Base-by-base conservation (phyloP, 2,797 vertebrate species). In the Erpetoichthys calabaricus region DNA sequence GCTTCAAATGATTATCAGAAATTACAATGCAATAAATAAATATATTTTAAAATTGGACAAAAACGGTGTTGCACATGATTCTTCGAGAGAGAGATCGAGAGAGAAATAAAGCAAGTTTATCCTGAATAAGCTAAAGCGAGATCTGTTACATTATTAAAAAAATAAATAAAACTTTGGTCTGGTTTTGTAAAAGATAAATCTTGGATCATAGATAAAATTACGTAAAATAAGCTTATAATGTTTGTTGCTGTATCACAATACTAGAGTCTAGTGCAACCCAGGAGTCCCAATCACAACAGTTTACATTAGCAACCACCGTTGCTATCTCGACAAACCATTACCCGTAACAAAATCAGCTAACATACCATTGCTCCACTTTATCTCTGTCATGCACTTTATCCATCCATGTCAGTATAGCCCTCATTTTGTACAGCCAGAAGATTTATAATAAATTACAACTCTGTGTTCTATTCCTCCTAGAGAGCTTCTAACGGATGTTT, bases 321-420 rank as follows among this genome's bases (percentile, higher is more conserved):
- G 80, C 83, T 80, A 84, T 66, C 71, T 73, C 63, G 8, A 47
- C 51, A 10, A 9, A 54, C 45, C 7, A 49, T 49, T 45, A 10
- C 3, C 6, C 5, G 44, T 4, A 45, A 56, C 9, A 10, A 41
- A 6, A 6, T 7, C 5, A 42, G 8, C 3, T 47, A 3, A 55
- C 82, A 86, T 75, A 97, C 94, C 94, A 90, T 57, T 94, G 90
- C 46, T 97, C 87, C 4, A 75, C 78, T 73, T 82, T 86, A 68
- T 90, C 91, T 7, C 88, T 76, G 52, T 82, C 78, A 61, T 80
- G 78, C 2, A 86, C 75, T 59, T 76, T 75, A 58, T 87, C 85
- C 59, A 85, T 90, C 94, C 94, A 98, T 8, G 88, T 86, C 5
- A 91, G 75, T 5, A 89, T 86, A 10, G 90, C 88, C 75, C 91